These are phyloP conservation scores for Onthophagus taurus DNA, from an alignment of 1,140 invertebrate species.

Conservation along the genomic window DNA sequence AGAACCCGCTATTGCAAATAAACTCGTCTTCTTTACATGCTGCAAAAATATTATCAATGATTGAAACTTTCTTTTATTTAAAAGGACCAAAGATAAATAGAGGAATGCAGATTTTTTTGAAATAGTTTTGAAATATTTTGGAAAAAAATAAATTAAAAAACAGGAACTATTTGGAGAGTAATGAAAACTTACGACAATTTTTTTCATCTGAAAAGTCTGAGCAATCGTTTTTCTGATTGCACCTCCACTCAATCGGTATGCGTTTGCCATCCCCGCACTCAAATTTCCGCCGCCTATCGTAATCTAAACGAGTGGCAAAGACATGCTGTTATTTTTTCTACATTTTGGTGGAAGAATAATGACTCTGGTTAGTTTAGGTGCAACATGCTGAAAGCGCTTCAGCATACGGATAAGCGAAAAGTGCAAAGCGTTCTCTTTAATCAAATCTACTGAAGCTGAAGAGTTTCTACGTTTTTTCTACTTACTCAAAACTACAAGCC, in stretches of 20 bases:
- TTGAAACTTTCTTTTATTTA: conserved; percentile 3
- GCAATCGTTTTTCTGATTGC: conserved; percentile 50
- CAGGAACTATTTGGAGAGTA: neutral
- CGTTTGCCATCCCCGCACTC: conserved; percentile 54
- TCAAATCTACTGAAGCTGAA: too few species aligned
- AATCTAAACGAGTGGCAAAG: conserved; percentile 20
- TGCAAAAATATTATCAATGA: conserved; percentile 34
- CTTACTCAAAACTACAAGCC: neutral
- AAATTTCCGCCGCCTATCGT: conserved; percentile 24
- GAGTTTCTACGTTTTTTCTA: too few species aligned
- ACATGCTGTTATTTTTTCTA: conserved; percentile 28
- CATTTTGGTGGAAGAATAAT: too few species aligned
- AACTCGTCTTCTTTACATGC: conserved; percentile 53
- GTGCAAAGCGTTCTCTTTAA: too few species aligned
- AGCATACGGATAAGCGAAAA: too few species aligned
- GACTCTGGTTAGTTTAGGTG: too few species aligned
- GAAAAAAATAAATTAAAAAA: too few species aligned
- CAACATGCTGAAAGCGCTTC: too few species aligned
- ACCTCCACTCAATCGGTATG: conserved; percentile 40
- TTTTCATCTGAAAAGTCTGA: conserved; percentile 50
- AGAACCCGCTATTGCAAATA: conserved; percentile 48
- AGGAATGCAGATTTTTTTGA: too few species aligned
- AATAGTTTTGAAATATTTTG: too few species aligned
- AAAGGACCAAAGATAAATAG: neutral
- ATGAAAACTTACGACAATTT: conserved; percentile 35